Percentiles rank a stretch among this genome's conserved stretches.
phyloP scores from a whole-genome alignment of 1,140 invertebrate genomes.

The Nilaparvata lugens region DNA sequence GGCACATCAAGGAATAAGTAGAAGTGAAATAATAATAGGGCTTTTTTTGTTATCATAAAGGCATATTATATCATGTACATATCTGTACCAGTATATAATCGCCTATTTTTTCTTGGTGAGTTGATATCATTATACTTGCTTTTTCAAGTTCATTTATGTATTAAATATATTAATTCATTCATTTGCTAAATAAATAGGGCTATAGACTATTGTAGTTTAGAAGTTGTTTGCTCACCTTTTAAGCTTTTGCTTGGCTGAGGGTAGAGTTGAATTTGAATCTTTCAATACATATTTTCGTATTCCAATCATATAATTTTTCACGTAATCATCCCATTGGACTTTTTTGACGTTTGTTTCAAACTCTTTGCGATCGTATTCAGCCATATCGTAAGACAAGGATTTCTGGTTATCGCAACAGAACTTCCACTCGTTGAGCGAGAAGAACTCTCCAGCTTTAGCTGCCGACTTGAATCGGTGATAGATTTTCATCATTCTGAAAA shows the following conservation, averaged over 20 bases:
- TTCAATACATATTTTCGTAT: conserved; percentile 71
- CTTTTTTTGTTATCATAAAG: no score
- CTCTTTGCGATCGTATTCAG: conserved; percentile 44
- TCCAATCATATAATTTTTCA: conserved; percentile 65
- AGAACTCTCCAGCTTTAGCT: conserved; percentile 71
- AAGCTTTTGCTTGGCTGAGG: conserved; percentile 52
- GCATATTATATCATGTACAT: no score
- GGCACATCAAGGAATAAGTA: no score
- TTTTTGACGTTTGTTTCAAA: conserved; percentile 50
- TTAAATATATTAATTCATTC: no score
- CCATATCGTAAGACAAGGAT: conserved; percentile 51
- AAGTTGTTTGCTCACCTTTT: conserved; percentile 38
- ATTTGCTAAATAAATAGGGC: no score
- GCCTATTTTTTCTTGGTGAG: no score
- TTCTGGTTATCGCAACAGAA: conserved; percentile 68
- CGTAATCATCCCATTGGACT: conserved; percentile 57
- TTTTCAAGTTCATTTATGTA: no score
- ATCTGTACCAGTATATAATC: no score
- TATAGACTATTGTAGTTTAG: no score
- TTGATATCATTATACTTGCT: no score
- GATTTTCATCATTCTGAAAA: conserved; percentile 70
- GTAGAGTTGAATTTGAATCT: conserved; percentile 54
- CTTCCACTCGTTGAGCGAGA: conserved; percentile 78
- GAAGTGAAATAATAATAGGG: no score
- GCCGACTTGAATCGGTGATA: conserved; percentile 70